Evolutionary conservation across 2,888 invertebrate species (phyloP), one percentile per base, ranked within the genome.

Genomic region (Harpalus rubripes): DNA sequence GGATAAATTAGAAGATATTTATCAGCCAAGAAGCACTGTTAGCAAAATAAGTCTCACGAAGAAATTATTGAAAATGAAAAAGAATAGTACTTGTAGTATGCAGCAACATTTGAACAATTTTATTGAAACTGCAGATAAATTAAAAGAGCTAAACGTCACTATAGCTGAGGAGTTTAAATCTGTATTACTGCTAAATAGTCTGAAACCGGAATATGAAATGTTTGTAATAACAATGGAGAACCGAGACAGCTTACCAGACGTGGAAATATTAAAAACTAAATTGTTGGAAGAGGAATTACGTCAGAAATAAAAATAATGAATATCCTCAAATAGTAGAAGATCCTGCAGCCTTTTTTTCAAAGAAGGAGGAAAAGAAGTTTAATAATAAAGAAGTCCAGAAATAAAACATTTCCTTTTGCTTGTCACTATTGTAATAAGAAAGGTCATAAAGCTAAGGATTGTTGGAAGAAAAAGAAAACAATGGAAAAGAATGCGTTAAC

Each of bases 81-180:
- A 5, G 1, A 18, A 5, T 22, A 63, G 18, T 22, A 63, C 15
- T 22, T 22, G 22, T 22, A 63, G 1, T 10, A 63, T 63, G 26
- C 63, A 63, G 12, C 63, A 63, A 18, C 63, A 63, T 63, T 63
- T 63, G 18, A 63, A 63, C 26, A 63, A 63, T 10, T 63, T 63
- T 63, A 63, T 63, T 22, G 22, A 63, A 63, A 63, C 63, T 63
- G 26, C 63, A 26, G 63, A 63, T 63, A 63, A 18, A 63, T 63
- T 59, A 59, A 63, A 63, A 63, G 26, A 63, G 12, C 18, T 22
- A 26, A 22, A 63, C 26, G 26, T 63, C 63, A 63, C 18, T 26
- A 63, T 63, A 63, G 63, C 63, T 63, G 63, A 63, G 18, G 63
- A 22, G 10, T 63, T 63, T 63, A 63, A 63, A 63, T 63, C 59